Evolutionary conservation across 2,113 vertebrate species (phyloP).

Genomic region (Cinclus mexicanus): DNA sequence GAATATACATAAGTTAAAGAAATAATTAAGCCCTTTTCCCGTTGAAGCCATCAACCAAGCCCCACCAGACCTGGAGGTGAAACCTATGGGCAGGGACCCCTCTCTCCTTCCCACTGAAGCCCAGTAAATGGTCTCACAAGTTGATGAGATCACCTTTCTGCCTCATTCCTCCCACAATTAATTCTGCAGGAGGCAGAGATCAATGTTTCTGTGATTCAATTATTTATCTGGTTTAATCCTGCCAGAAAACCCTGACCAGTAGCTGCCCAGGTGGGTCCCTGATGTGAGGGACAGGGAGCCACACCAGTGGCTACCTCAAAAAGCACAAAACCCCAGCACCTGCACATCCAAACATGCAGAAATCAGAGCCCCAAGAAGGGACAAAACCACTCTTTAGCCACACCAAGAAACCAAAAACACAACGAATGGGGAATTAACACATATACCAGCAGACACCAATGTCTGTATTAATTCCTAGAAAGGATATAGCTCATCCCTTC

Average conservation of each 20-base stretch:
- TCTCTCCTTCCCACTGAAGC: not conserved
- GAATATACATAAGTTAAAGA: not conserved
- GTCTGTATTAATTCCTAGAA: not conserved
- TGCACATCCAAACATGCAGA: not conserved
- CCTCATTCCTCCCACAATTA: not conserved
- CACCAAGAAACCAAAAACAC: not conserved
- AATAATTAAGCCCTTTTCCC: conserved; percentile 21
- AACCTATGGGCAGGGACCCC: not conserved
- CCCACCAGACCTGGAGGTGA: not conserved
- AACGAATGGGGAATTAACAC: not conserved
- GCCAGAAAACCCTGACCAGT: not conserved
- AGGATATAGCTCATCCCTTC: not conserved
- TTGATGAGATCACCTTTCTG: conserved; percentile 31
- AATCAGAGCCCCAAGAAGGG: not conserved
- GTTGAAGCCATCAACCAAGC: conserved; percentile 27
- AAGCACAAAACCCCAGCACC: not conserved
- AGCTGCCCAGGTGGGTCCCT: not conserved
- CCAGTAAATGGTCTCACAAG: not conserved
- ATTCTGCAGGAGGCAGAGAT: conserved; percentile 14
- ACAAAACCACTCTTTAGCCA: not conserved
- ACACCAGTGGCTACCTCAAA: not conserved
- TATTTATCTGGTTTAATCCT: conserved; percentile 18
- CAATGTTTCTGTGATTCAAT: not conserved
- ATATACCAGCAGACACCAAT: not conserved
- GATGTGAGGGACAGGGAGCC: rapidly evolving